phyloP scores from a whole-genome alignment of 1,140 invertebrate species.

The Pseudomyrmex pallidus region DNA sequence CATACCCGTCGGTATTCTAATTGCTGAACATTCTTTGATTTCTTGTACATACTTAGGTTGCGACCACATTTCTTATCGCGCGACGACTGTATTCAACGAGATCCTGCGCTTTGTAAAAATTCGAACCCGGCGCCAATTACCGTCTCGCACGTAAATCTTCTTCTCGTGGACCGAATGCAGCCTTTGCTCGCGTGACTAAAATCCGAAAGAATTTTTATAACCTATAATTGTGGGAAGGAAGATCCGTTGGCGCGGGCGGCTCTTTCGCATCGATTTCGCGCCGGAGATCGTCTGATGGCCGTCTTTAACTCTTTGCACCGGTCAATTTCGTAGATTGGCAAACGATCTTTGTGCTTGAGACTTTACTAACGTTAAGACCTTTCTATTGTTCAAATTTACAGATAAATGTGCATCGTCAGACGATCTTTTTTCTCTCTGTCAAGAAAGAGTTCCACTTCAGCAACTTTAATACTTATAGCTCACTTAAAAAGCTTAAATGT shows the following conservation, averaged over 20 bases:
- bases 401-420: neutral
- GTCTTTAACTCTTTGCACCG: constrained; percentile 64
- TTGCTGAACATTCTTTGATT: neutral
- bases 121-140: constrained; percentile 52
- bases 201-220: constrained; percentile 73
- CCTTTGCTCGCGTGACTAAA: constrained; percentile 69
- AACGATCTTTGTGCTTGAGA: constrained; percentile 44
- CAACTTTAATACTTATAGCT: too few species aligned
- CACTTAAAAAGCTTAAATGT: too few species aligned
- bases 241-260: constrained; percentile 73
- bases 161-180: constrained; percentile 62
- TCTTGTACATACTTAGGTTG: constrained; percentile 6
- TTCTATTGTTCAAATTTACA: constrained; percentile 26
- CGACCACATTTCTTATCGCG: constrained; percentile 34
- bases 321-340: constrained; percentile 58
- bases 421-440: neutral
- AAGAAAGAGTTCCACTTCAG: too few species aligned
- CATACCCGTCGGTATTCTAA: too few species aligned
- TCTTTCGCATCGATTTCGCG: constrained; percentile 71
- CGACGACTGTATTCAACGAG: neutral
- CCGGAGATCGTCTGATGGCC: constrained; percentile 67
- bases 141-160: constrained; percentile 68
- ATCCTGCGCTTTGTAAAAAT: constrained; percentile 22
- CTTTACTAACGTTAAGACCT: constrained; percentile 56
- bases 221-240: constrained; percentile 72